Evolutionary conservation across 2,113 vertebrate genomes (phyloP).

Genomic region (Zapornia atra): DNA sequence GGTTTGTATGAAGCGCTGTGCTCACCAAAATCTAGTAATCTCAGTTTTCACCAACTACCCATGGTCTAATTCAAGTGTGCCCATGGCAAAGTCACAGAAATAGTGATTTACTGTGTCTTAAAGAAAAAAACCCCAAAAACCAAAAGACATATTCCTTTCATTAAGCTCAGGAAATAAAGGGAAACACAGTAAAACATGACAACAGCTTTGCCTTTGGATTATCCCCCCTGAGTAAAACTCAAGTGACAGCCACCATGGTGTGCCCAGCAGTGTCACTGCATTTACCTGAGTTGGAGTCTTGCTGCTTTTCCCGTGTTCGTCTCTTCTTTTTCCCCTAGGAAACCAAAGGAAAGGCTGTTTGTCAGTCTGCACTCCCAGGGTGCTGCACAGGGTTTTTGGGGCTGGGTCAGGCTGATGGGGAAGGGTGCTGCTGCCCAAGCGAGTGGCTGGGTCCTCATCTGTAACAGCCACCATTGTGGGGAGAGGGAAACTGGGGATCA

Average conservation of each 20-base stretch:
- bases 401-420: not conserved
- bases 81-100: not conserved
- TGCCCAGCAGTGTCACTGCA: not conserved
- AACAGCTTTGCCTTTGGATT: not conserved
- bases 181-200: not conserved
- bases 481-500: not conserved
- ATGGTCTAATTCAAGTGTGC: not conserved
- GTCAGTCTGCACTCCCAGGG: not conserved
- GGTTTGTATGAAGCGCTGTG: not conserved
- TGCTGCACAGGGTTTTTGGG: not conserved
- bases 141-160: not conserved
- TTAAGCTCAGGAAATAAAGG: not conserved
- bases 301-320: slow-evolving; percentile 95
- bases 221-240: not conserved
- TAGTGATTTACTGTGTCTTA: not conserved
- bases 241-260: not conserved
- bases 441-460: not conserved
- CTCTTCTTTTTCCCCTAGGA: slow-evolving; percentile 96
- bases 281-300: slow-evolving; percentile 94
- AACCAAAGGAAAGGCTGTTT: not conserved
- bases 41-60: not conserved
- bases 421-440: not conserved
- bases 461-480: accelerated
- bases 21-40: not conserved
- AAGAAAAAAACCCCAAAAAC: not conserved